Base-by-base conservation (phyloP, 2,113 vertebrate genomes). In the Chlamydotis undulata region DNA sequence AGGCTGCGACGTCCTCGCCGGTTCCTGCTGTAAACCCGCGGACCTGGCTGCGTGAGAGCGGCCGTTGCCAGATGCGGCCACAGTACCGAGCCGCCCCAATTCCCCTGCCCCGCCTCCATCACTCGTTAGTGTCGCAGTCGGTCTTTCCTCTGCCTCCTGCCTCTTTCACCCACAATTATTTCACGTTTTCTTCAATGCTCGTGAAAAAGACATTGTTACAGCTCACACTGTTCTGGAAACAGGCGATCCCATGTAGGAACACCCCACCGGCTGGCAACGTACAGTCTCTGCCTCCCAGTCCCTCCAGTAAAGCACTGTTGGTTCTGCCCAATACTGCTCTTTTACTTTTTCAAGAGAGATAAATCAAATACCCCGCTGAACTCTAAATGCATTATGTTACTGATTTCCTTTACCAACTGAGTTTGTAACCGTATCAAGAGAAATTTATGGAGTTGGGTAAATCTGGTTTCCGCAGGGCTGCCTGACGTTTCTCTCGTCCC, bases 331-430 rank as follows among this genome's bases (percentile, higher is more conserved):
- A 47, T 80, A 6, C 37, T 17, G 8, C 28, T 47, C 82, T 85
- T 87, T 12, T 19, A 26, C 55, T 55, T 87, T 39, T 91, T 57
- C 75, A 41, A 85, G 82, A 94, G 70, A 60, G 55, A 77, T 53
- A 45, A 91, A 84, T 80, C 84, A 76, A 91, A 93, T 57, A 69
- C 77, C 55, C 68, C 2, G 41, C 53, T 75, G 91, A 90, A 33
- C 39, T 43, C 81, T 68, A 60, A 71, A 53, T 28, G n/a, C 31
- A 37, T 93, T 87, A 61, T 31, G 24, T 41, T 78, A 76, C 70
- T 12, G 37, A 60, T 73, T 84, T 50, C 74, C 88, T 90, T 86
- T 89, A 94, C 59, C 86, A 83, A 35, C 80, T 19, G 23, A 55
- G 57, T 81, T 83, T 90, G 68, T 81, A 67, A 81, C 68, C 16